phyloP scores from a whole-genome alignment of 2,888 invertebrate species.

The Onthophagus sagittarius region DNA sequence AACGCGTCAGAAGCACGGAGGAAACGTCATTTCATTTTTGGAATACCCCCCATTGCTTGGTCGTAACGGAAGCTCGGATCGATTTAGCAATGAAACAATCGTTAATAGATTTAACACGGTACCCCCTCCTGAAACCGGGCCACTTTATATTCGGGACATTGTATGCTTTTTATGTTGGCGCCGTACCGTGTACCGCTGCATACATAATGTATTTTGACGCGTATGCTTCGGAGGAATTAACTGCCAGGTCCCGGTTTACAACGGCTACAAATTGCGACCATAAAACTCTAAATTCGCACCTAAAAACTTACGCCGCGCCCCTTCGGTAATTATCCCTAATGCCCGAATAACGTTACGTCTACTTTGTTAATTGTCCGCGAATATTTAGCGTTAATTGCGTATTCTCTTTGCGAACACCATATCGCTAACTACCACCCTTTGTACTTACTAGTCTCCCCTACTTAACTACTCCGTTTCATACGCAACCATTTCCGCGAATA shows the following conservation, averaged over 20 bases:
- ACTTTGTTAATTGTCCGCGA: background rate
- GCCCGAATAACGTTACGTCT: background rate
- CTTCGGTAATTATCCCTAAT: background rate
- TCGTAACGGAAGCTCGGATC: background rate
- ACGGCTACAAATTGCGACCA: conserved; percentile 6
- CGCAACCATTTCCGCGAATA: too few relatives aligned
- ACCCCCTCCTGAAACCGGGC: background rate
- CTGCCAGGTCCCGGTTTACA: conserved; percentile 7
- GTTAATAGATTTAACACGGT: conserved; percentile 9
- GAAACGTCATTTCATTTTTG: background rate
- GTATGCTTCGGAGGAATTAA: conserved; percentile 8
- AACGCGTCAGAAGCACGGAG: background rate
- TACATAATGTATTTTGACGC: conserved; percentile 12
- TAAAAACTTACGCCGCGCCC: background rate
- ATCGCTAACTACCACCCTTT: background rate
- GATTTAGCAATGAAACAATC: conserved; percentile 14
- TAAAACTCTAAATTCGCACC: conserved; percentile 9
- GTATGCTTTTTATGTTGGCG: conserved; percentile 9
- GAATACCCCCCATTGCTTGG: background rate
- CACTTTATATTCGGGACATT: conserved; percentile 11
- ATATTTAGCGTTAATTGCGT: background rate
- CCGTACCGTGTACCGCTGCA: background rate
- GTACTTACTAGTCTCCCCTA: background rate
- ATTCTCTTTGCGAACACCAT: background rate
- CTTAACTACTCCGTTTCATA: background rate